Base-by-base conservation (phyloP, 1,140 invertebrate species). In the Neomicropteryx cornuta region DNA sequence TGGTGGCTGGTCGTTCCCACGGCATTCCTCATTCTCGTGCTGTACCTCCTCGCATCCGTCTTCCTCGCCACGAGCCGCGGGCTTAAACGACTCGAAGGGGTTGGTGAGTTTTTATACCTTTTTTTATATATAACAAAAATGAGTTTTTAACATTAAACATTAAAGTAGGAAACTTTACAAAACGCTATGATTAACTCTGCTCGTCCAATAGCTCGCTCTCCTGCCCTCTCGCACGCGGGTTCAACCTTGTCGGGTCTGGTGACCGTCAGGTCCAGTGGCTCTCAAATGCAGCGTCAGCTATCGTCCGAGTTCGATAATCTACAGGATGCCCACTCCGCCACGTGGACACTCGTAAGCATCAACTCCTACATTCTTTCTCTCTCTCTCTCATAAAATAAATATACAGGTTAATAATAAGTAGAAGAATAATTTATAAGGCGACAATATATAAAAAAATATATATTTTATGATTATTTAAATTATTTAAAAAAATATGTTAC, bases 211-310 rank as follows among this genome's bases (percentile, higher is more conserved):
- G 81, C 77, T 33, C 70, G 79, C 39, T 83, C 80, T 50, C 90
- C 89, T 18, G 79, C 91, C 2, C 87, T 89, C 47, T 87, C 87
- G 22, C 86, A 92, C 47, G 70, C 90, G 0, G 83, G 78, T 34
- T 73, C 85, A 3, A 83, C 85, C 0, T 57, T 92, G 8, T 75
- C 78, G 46, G 89, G 89, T 1, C 56, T 93, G 1, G 71, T 78
- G n/a, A 91, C 88, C 0, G 84, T 94, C 24, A 63, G 87, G 37
- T 83, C 87, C 4, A 75, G 77, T 24, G 62, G 73, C 11, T 64
- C 70, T 2, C 68, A 83, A 50, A 55, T 60, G 31, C 57, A 59
- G 37, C 44, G 55, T 5, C 68, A 76, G 14, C 68, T 94, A 39
- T 73, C 75, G 33, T 52, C 47, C 4, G 74, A 78, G 45, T 77